Conservation (phyloP, 2,888 invertebrate species). For the Clivina fossor region DNA sequence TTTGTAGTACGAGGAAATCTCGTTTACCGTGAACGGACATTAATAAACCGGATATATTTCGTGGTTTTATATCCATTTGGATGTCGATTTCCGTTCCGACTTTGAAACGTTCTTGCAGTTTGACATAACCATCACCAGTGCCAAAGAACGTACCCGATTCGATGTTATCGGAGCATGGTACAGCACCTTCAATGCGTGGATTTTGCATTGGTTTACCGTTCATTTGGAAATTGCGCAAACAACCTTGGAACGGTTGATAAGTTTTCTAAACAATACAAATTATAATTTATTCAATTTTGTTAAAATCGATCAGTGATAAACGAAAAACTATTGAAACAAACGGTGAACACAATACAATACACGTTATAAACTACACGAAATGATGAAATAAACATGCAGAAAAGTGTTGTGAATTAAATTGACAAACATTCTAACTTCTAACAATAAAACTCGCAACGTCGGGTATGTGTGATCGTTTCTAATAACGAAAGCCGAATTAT, state of each 20-base stretch:
- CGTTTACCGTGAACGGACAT: constrained; percentile 81
- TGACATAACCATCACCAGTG: constrained; percentile 73
- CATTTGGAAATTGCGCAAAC: constrained; percentile 75
- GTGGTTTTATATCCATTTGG: constrained; percentile 82
- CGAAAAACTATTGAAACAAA: too few species aligned
- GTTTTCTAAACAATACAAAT: constrained; percentile 9
- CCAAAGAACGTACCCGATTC: constrained; percentile 86
- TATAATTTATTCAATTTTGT: too few species aligned
- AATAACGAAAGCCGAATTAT: too few species aligned
- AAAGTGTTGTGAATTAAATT: too few species aligned
- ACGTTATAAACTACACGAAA: too few species aligned
- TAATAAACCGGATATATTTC: constrained; percentile 80
- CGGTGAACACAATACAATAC: too few species aligned
- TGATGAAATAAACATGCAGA: too few species aligned
- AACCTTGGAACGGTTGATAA: constrained; percentile 74
- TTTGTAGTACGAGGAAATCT: constrained; percentile 84
- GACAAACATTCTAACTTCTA: too few species aligned
- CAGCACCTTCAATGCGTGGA: constrained; percentile 63
- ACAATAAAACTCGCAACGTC: too few species aligned
- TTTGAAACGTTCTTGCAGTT: constrained; percentile 69
- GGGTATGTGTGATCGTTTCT: too few species aligned
- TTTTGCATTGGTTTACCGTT: constrained; percentile 67
- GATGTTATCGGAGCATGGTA: constrained; percentile 77
- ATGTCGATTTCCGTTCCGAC: constrained; percentile 80
- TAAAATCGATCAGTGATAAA: too few species aligned